These are phyloP conservation scores for Yponomeuta cagnagella DNA, from an alignment of 2,888 invertebrate genomes.

Conservation along the genomic window DNA sequence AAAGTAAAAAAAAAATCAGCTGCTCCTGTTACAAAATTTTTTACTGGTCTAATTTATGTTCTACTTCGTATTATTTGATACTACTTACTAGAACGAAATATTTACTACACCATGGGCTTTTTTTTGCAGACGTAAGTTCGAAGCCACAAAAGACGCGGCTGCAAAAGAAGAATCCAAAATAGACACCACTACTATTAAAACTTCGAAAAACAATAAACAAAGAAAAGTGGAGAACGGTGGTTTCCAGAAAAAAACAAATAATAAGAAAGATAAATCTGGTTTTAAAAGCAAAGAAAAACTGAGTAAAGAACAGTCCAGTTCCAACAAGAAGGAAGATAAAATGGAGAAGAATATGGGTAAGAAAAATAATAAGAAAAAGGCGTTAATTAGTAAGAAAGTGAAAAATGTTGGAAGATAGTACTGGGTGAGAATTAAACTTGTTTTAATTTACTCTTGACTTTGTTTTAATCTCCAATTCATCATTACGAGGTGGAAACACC, in stretches of 20 bases:
- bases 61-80: too few species aligned
- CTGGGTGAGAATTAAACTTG: neutral
- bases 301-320: constrained; percentile 15
- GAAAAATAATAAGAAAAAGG: constrained; percentile 13
- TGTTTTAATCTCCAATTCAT: neutral
- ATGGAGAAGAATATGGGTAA: constrained; percentile 30
- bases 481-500: too few species aligned
- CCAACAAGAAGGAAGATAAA: constrained; percentile 17
- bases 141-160: constrained; percentile 31
- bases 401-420: constrained; percentile 5
- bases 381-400: neutral
- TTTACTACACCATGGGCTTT: constrained; percentile 80
- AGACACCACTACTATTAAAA: constrained; percentile 33
- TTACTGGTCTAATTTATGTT: too few species aligned
- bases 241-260: constrained; percentile 18
- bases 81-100: too few species aligned
- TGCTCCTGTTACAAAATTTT: too few species aligned
- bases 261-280: constrained; percentile 25
- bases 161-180: constrained; percentile 28
- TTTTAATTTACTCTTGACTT: neutral
- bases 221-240: constrained; percentile 40
- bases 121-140: constrained; percentile 50
- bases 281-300: constrained; percentile 24
- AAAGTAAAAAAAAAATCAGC: too few species aligned
- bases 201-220: constrained; percentile 45